These are phyloP conservation scores for Drosophila falleni DNA, from an alignment of 2,888 invertebrate species.

Conservation along the genomic window DNA sequence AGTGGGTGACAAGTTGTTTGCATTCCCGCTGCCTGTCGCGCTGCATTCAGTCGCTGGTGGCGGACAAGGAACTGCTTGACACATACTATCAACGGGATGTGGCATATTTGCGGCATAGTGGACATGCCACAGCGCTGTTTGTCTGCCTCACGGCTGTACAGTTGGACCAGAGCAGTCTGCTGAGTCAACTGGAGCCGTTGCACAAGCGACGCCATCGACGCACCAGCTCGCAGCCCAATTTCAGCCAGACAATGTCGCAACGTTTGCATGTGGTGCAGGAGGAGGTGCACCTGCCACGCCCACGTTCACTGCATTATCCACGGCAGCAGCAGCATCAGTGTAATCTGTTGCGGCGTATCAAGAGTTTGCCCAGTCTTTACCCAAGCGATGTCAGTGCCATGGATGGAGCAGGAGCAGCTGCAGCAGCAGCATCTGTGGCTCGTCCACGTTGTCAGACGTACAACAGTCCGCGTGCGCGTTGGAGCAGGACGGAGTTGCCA, in stretches of 20 bases:
- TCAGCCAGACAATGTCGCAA: slow-evolving; percentile 83
- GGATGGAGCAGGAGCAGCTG: background rate
- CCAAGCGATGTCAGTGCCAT: slow-evolving; percentile 3
- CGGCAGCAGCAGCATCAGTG: background rate
- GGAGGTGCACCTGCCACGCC: slow-evolving; percentile 36
- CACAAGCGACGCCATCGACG: slow-evolving; percentile 83
- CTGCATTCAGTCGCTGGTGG: slow-evolving; percentile 87
- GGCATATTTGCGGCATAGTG: slow-evolving; percentile 88
- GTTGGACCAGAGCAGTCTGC: slow-evolving; percentile 87
- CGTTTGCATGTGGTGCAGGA: slow-evolving; percentile 63
- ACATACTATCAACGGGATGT: slow-evolving; percentile 87
- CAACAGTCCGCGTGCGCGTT: slow-evolving; percentile 48
- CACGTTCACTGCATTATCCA: background rate
- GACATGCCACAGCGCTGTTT: slow-evolving; percentile 88
- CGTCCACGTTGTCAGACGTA: slow-evolving; percentile 65
- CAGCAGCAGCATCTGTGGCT: background rate
- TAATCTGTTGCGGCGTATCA: slow-evolving; percentile 49
- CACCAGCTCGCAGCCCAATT: slow-evolving; percentile 87
- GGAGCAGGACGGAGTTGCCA: slow-evolving; percentile 19
- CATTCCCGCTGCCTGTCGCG: slow-evolving; percentile 81
- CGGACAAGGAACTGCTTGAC: slow-evolving; percentile 88
- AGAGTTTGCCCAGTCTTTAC: slow-evolving; percentile 57
- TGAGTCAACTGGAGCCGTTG: slow-evolving; percentile 88
- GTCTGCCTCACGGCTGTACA: slow-evolving; percentile 89
- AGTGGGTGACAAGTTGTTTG: slow-evolving; percentile 76